Evolutionary conservation across 2,113 vertebrate genomes (phyloP).

Genomic region (Origma solitaria): DNA sequence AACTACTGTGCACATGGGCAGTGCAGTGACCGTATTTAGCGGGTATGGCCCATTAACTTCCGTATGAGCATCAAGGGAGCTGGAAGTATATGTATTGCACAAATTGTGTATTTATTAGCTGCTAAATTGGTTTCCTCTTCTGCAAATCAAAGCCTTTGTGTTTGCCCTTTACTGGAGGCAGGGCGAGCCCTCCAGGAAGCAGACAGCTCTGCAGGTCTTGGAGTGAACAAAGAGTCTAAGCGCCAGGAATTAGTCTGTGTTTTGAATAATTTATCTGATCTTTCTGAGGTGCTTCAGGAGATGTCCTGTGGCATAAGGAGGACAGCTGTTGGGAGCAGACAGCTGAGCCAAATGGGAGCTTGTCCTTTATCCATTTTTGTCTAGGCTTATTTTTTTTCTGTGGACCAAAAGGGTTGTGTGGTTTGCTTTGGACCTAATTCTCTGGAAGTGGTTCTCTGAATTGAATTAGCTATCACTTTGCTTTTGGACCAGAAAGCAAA

Average conservation of each 20-base stretch:
- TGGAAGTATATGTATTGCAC: background rate
- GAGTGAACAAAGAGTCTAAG: background rate
- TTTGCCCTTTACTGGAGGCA: conserved; percentile 8
- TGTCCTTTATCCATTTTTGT: background rate
- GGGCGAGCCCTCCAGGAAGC: background rate
- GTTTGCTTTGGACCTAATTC: conserved; percentile 21
- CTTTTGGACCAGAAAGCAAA: background rate
- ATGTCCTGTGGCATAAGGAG: background rate
- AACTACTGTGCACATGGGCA: fast-evolving
- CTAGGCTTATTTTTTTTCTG: background rate
- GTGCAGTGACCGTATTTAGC: background rate
- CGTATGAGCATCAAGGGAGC: background rate
- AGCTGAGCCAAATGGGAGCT: background rate
- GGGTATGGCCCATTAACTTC: background rate
- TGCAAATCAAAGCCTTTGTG: background rate
- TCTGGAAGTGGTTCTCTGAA: background rate
- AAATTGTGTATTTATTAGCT: conserved; percentile 45
- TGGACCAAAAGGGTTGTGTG: background rate
- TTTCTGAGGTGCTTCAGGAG: conserved; percentile 11
- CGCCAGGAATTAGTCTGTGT: background rate
- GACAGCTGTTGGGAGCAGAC: background rate
- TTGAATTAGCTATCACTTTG: background rate
- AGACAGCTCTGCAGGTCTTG: background rate
- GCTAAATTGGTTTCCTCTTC: conserved; percentile 34
- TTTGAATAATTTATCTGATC: conserved; percentile 41